phyloP scores from a whole-genome alignment of 2,888 invertebrate genomes.

The Creontiades dilutus region DNA sequence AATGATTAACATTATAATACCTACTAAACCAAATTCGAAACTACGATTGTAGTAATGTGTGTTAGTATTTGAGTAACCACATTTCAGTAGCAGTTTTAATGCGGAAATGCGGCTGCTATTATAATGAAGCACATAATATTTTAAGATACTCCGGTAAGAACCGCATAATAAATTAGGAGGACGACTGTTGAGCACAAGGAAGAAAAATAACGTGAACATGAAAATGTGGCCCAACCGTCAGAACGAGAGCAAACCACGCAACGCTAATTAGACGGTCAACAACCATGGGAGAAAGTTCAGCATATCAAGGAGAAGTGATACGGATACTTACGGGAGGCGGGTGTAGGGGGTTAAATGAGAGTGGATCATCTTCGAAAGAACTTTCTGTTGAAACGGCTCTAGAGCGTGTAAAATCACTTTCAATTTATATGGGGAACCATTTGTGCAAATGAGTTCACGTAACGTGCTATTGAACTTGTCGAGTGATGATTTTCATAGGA shows the following conservation, averaged over 20 bases:
- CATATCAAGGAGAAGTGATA: constrained; percentile 19
- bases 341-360: constrained; percentile 15
- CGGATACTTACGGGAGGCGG: background rate
- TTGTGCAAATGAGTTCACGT: constrained; percentile 51
- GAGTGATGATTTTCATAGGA: constrained; percentile 18
- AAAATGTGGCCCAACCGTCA: background rate
- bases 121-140: too few species aligned
- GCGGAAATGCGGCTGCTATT: too few species aligned
- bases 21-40: too few species aligned
- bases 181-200: background rate
- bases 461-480: constrained; percentile 29
- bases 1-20: too few species aligned
- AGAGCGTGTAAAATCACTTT: constrained; percentile 57
- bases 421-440: constrained; percentile 52
- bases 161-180: background rate
- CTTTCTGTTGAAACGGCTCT: constrained; percentile 34
- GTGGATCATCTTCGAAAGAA: constrained; percentile 54
- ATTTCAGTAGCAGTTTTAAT: too few species aligned
- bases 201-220: background rate
- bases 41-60: too few species aligned
- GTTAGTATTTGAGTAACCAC: too few species aligned
- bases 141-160: too few species aligned
- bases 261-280: constrained; percentile 55
- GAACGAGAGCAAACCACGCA: constrained; percentile 42
- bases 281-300: constrained; percentile 56